Percentiles rank a stretch among this genome's conserved stretches.
Conservation (phyloP, 1,140 invertebrate genomes). For the Diuraphis noxia region DNA sequence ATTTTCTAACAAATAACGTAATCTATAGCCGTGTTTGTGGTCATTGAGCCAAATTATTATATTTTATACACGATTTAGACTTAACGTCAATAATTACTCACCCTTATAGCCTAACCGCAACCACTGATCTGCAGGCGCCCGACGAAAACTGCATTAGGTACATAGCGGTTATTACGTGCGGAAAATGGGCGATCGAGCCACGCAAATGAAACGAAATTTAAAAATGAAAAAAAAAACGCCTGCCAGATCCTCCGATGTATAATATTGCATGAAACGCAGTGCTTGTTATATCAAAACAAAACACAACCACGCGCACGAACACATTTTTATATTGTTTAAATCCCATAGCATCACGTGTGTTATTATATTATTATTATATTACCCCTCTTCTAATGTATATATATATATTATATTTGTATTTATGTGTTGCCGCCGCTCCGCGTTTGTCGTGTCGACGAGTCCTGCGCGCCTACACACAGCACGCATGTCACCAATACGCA, state of each 20-base stretch:
- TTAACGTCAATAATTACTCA: neutral
- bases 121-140: neutral
- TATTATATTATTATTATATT: neutral
- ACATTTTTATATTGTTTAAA: constrained; percentile 6
- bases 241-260: neutral
- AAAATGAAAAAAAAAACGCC: neutral
- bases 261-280: neutral
- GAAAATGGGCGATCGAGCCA: neutral
- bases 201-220: neutral
- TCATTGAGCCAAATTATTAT: neutral
- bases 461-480: neutral
- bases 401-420: neutral
- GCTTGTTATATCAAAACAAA: neutral
- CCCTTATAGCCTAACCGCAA: neutral
- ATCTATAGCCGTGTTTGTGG: too few relatives aligned
- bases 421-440: neutral
- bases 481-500: neutral
- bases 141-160: neutral
- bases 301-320: neutral
- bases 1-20: neutral
- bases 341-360: neutral
- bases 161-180: neutral
- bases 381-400: neutral
- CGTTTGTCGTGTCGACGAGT: neutral
- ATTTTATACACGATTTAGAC: neutral